Conservation (phyloP, 2,113 vertebrate genomes). For the Pelecanoides urinatrix region DNA sequence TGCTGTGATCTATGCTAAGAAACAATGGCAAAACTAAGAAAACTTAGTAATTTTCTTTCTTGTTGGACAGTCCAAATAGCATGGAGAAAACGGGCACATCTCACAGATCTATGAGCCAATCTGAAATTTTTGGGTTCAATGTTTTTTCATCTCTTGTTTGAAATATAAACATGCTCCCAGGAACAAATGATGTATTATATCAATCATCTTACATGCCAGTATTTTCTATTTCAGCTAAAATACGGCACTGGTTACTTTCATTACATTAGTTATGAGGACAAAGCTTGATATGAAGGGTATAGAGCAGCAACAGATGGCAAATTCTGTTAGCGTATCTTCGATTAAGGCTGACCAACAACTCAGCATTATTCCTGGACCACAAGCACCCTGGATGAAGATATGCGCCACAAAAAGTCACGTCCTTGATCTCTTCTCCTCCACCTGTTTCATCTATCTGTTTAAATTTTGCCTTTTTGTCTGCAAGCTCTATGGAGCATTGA, state of each 20-base stretch:
- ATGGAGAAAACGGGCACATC: accelerated
- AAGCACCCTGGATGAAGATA: neutral
- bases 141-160: neutral
- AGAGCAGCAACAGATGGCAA: neutral
- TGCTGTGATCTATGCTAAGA: neutral
- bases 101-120: neutral
- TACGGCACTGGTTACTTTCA: neutral
- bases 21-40: neutral
- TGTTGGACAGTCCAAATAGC: neutral
- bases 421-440: neutral
- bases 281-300: neutral
- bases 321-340: accelerated
- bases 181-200: accelerated
- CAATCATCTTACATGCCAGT: neutral
- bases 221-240: neutral
- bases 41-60: neutral
- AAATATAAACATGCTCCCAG: neutral
- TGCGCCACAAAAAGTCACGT: accelerated
- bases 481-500: neutral
- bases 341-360: neutral
- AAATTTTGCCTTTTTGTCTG: neutral
- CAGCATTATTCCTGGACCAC: neutral
- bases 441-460: accelerated
- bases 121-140: neutral
- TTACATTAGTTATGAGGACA: neutral